These are phyloP conservation scores for Trachelus troglodyta DNA, from an alignment of 2,888 invertebrate genomes.

Conservation along the genomic window DNA sequence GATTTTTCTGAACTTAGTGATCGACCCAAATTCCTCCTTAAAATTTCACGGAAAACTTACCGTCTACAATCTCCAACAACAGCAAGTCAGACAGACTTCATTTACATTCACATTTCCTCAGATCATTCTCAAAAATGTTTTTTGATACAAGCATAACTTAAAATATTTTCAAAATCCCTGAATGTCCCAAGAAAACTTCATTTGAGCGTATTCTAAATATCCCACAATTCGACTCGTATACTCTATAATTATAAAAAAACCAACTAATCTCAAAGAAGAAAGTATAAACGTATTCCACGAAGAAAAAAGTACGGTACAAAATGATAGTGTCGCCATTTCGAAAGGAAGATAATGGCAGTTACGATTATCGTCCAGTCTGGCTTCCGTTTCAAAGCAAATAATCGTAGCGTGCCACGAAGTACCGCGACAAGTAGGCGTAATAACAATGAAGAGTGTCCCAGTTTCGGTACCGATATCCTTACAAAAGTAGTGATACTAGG, in stretches of 20 bases:
- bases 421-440: not conserved
- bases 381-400: not conserved
- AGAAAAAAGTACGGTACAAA: not conserved
- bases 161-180: not conserved
- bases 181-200: not conserved
- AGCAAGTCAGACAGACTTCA: not conserved
- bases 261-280: not conserved
- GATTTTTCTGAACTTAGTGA: not conserved
- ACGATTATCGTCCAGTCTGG: not conserved
- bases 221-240: not conserved
- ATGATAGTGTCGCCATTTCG: not conserved
- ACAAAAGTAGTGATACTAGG: conserved; percentile 6
- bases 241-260: not conserved
- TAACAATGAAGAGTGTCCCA: not conserved
- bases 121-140: too few species aligned
- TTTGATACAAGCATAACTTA: too few species aligned
- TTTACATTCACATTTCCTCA: not conserved
- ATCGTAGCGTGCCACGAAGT: not conserved
- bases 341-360: not conserved
- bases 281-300: not conserved
- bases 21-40: not conserved
- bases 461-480: conserved; percentile 3
- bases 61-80: not conserved
- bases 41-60: not conserved
- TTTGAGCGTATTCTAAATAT: too few species aligned